These are phyloP conservation scores for Copidosoma floridanum DNA, from an alignment of 1,140 invertebrate genomes.

Conservation along the genomic window DNA sequence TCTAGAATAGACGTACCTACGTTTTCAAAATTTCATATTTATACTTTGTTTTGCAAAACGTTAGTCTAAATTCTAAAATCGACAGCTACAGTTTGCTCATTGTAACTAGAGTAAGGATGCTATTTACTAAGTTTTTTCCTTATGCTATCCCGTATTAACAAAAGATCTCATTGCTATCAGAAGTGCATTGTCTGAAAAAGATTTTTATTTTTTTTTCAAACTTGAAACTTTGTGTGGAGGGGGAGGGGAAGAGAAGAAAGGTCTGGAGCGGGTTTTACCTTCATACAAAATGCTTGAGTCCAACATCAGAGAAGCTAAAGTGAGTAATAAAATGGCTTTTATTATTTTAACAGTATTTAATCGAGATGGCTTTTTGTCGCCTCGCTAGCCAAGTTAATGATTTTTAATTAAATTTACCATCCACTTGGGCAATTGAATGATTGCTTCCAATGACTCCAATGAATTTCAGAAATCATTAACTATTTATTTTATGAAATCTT, in stretches of 20 bases:
- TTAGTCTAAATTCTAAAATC: slow-evolving; percentile 22
- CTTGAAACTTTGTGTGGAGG: too few relatives aligned
- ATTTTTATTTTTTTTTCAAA: slow-evolving; percentile 1
- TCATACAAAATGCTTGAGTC: slow-evolving; percentile 25
- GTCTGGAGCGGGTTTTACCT: too few relatives aligned
- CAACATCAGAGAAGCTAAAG: slow-evolving; percentile 16
- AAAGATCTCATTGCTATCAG: slow-evolving; percentile 6
- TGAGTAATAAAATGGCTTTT: not conserved
- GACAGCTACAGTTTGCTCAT: slow-evolving; percentile 2
- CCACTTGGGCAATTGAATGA: not conserved
- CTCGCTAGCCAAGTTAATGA: not conserved
- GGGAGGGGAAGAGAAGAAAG: too few relatives aligned
- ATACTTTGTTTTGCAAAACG: slow-evolving; percentile 15
- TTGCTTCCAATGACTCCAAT: not conserved
- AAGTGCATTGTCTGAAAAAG: slow-evolving; percentile 3
- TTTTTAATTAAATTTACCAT: slow-evolving; percentile 4
- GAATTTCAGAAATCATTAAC: too few relatives aligned
- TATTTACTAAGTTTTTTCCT: slow-evolving; percentile 17
- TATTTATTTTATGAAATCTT: too few relatives aligned
- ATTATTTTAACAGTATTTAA: too few relatives aligned
- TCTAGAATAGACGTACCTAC: not conserved
- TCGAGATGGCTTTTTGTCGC: not conserved
- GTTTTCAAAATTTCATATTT: slow-evolving; percentile 4
- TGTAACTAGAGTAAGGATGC: slow-evolving; percentile 10
- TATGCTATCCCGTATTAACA: slow-evolving; percentile 18